Evolutionary conservation across 2,888 invertebrate genomes (phyloP), one percentile per base, ranked within the genome.

Genomic region (Marasmarcha lunaedactyla): DNA sequence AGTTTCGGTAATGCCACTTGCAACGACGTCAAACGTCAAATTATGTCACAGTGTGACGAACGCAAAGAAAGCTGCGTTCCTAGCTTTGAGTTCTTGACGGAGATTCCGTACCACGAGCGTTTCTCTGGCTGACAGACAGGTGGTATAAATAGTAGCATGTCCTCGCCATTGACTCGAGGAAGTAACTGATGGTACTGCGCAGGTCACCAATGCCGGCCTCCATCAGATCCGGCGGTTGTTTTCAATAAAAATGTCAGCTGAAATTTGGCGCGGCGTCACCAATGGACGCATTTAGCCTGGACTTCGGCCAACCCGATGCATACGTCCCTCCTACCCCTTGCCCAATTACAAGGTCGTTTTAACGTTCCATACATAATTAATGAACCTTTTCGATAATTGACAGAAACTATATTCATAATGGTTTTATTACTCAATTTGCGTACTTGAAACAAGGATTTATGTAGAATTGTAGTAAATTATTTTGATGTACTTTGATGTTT

Each of bases 131-230:
- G 70, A 73, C 62, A 59, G 71, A 72, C 65, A 63, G 46, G 63
- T 30, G 33, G 48, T 76, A 74, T 66, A 72, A 69, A 61, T 77
- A 78, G 69, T 52, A 51, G 47, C 36, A 59, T 62, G 79, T 70
- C 83, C 83, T 81, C 78, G 81, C 74, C 78, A 81, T 81, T 83
- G 81, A 83, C 78, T 77, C 63, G 63, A 62, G 63, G 74, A 71
- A 71, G 68, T 61, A 52, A 20, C 62, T 69, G 71, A 73, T 76
- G 65, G 70, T 72, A 76, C 64, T 68, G 71, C 69, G 63, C 71
- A 62, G 65, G 68, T 68, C 70, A 60, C 61, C 65, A 58, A 69
- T 65, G 63, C 51, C 63, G 71, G 66, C 67, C 72, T 71, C 70
- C 59, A 63, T 62, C 60, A 52, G 62, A 66, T 68, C 63, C 61